These are phyloP conservation scores for Drosophila mayaguana DNA, from an alignment of 2,888 invertebrate genomes.

Conservation along the genomic window DNA sequence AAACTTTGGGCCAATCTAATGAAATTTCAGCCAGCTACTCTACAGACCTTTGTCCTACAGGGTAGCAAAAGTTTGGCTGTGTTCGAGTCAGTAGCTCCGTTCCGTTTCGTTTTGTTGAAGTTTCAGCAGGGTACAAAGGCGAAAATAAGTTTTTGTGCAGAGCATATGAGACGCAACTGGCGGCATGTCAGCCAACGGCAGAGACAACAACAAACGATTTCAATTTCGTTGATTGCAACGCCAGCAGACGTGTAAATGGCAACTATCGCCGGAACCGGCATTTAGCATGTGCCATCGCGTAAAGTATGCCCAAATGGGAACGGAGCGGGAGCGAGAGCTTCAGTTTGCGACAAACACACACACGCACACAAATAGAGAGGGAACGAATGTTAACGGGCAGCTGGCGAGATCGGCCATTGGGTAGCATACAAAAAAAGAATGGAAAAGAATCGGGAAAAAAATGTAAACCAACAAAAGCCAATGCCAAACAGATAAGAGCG, in stretches of 20 bases:
- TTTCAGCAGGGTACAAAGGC: conserved; percentile 35
- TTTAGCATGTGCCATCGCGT: conserved; percentile 64
- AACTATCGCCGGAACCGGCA: conserved; percentile 53
- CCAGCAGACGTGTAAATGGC: conserved; percentile 50
- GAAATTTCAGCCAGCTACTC: conserved; percentile 6
- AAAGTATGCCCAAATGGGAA: conserved; percentile 73
- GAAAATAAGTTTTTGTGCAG: conserved; percentile 41
- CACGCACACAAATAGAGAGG: too few relatives aligned
- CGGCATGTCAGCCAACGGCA: conserved; percentile 35
- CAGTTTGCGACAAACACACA: neutral
- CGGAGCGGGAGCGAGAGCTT: neutral
- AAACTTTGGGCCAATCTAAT: conserved; percentile 4
- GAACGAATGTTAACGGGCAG: conserved; percentile 35
- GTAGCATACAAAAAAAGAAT: neutral
- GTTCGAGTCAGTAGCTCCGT: conserved; percentile 10
- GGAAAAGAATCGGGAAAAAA: neutral
- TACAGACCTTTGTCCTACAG: conserved; percentile 3
- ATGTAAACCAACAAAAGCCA: conserved; percentile 65
- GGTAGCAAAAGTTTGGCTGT: conserved; percentile 19
- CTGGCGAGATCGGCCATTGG: conserved; percentile 42
- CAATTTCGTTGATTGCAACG: conserved; percentile 74
- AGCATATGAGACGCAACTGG: conserved; percentile 48
- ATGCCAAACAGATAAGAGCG: conserved; percentile 78
- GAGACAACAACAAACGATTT: conserved; percentile 59
- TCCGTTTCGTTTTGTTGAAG: conserved; percentile 42